Evolutionary conservation across 2,113 vertebrate species (phyloP).

Genomic region (Motacilla tschutschensis): DNA sequence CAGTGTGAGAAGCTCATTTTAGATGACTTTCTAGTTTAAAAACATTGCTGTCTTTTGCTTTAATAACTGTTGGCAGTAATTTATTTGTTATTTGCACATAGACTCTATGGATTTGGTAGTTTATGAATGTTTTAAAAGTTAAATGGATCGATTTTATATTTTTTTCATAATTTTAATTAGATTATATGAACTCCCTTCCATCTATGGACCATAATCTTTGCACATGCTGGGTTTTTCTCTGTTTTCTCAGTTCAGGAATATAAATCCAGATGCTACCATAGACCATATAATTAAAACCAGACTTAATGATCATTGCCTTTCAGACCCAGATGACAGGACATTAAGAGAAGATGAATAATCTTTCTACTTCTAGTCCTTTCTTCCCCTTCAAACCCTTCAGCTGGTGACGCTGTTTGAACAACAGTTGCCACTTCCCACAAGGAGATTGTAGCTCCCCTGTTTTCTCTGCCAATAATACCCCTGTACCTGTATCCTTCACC

Average conservation of each 20-base stretch:
- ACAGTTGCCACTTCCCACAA: rapidly evolving
- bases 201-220: not conserved
- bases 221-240: not conserved
- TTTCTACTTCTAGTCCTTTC: not conserved
- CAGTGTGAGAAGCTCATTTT: not conserved
- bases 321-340: not conserved
- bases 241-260: slow-evolving; percentile 6
- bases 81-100: slow-evolving; percentile 25
- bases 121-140: slow-evolving; percentile 28
- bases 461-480: not conserved
- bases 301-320: slow-evolving; percentile 25
- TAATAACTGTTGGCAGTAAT: not conserved
- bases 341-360: slow-evolving; percentile 24
- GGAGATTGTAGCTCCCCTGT: not conserved
- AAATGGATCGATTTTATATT: slow-evolving; percentile 1
- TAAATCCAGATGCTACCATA: slow-evolving; percentile 27
- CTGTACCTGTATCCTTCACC: not conserved
- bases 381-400: not conserved
- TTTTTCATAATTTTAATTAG: slow-evolving; percentile 19
- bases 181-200: not conserved
- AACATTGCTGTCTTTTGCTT: not conserved
- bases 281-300: slow-evolving; percentile 25
- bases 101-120: slow-evolving; percentile 11
- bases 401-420: not conserved
- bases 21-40: slow-evolving; percentile 8